These are phyloP conservation scores for Drosophila littoralis DNA, from an alignment of 1,140 invertebrate genomes.

Conservation along the genomic window DNA sequence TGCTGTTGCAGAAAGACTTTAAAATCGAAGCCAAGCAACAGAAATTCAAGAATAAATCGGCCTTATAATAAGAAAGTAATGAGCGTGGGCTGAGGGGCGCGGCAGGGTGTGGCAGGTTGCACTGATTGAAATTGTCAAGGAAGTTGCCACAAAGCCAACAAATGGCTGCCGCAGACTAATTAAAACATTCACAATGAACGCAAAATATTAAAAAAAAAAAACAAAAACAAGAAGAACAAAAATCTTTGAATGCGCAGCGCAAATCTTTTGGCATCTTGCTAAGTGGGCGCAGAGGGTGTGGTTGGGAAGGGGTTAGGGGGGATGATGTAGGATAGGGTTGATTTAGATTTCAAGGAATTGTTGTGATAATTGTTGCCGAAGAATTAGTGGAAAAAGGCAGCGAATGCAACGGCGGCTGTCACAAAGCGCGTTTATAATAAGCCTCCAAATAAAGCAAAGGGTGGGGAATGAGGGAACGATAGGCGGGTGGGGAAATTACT, in stretches of 20 bases:
- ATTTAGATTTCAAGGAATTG: slow-evolving; percentile 50
- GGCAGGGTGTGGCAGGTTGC: not conserved
- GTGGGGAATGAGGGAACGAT: not conserved
- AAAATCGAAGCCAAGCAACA: not conserved
- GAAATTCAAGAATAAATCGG: slow-evolving; percentile 7
- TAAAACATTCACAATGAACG: slow-evolving; percentile 73
- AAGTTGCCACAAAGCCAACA: slow-evolving; percentile 50
- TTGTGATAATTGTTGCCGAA: slow-evolving; percentile 32
- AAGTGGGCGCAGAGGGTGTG: not conserved
- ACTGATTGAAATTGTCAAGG: slow-evolving; percentile 62
- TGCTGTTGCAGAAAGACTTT: slow-evolving; percentile 2
- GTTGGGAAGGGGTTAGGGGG: not conserved
- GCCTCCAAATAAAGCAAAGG: slow-evolving; percentile 32
- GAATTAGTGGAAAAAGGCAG: slow-evolving; percentile 34
- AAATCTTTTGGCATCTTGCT: slow-evolving; percentile 38
- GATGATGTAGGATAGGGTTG: not conserved
- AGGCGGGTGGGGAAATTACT: slow-evolving; percentile 9
- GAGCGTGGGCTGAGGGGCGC: not conserved
- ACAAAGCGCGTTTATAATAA: slow-evolving; percentile 59
- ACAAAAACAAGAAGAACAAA: slow-evolving; percentile 16
- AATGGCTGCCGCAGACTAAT: slow-evolving; percentile 62
- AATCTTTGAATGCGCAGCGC: slow-evolving; percentile 38
- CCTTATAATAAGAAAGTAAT: slow-evolving; percentile 5
- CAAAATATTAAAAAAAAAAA: slow-evolving; percentile 53
- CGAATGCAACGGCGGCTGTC: not conserved